Base-by-base conservation (phyloP, 2,113 vertebrate genomes). In the Dicrurus megarhynchus region DNA sequence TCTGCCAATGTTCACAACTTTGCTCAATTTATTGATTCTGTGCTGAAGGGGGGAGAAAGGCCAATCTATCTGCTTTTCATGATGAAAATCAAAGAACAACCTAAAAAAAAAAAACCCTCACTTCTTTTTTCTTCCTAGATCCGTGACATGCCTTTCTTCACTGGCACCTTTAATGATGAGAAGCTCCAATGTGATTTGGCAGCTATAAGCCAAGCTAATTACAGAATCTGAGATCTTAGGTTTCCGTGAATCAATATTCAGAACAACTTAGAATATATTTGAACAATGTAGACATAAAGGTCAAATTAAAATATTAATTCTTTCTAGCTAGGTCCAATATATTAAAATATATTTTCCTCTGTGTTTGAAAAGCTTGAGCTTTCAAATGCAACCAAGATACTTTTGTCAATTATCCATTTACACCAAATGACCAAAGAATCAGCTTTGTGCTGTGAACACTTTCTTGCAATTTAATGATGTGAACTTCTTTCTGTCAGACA, bases 1-100 rank as follows among this genome's bases (percentile, higher is more conserved):
- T 95, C 89, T 94, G 67, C 42, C 47, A 84, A 9, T 89, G 87
- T 91, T 93, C 95, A 93, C 53, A 96, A 90, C 69, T 96, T 92
- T 86, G 84, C 64, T 96, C 89, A 95, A 93, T 94, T 92, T 93
- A 93, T 97, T 94, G 95, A 97, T 97, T 96, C 37, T 71, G 35
- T 92, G 50, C 41, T 91, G 78, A 89, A 63, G 50, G 7, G 41
- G 44, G 37, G 20, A 52, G 74, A 90, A 94, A 94, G 94, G 52
- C 63, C 63, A 93, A 93, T 93, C 27, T 90, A 70, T 91, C 77
- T 37, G 60, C 27, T 97, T 93, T 97, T 87, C 64, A 75, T 84
- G 2, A 50, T 80, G 85, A 96, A 97, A 97, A 97, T 96, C 74
- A 96, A 97, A 96, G 47, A 93, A 64, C 20, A 95, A 79, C 59